These are phyloP conservation scores for Neoascia interrupta DNA, from an alignment of 2,888 invertebrate species.

Conservation along the genomic window DNA sequence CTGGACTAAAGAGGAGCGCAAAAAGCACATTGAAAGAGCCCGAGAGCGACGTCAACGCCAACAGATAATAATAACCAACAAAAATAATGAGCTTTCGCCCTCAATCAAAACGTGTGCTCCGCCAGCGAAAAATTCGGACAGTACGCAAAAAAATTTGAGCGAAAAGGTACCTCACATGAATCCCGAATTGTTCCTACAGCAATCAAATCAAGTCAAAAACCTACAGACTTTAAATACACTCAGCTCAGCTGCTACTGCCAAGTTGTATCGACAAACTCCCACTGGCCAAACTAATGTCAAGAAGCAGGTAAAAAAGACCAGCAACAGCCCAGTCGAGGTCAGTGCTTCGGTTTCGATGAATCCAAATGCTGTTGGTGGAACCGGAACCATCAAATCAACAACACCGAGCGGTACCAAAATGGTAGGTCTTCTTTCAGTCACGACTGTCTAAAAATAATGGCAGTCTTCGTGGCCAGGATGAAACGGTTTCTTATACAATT, in stretches of 20 bases:
- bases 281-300: slow-evolving; percentile 29
- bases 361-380: slow-evolving; percentile 67
- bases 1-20: slow-evolving; percentile 88
- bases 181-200: neutral
- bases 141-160: neutral
- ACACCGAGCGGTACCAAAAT: slow-evolving; percentile 79
- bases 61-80: slow-evolving; percentile 68
- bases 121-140: slow-evolving; percentile 4
- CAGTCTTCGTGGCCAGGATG: slow-evolving; percentile 12
- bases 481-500: slow-evolving; percentile 43
- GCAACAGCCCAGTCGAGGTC: slow-evolving; percentile 69
- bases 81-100: slow-evolving; percentile 48
- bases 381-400: slow-evolving; percentile 71
- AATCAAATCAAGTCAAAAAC: slow-evolving; percentile 16
- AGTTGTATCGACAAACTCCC: slow-evolving; percentile 34
- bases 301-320: slow-evolving; percentile 61
- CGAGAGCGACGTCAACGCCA: slow-evolving; percentile 82
- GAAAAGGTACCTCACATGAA: slow-evolving; percentile 25
- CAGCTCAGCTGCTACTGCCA: slow-evolving; percentile 79
- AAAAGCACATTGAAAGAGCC: slow-evolving; percentile 86
- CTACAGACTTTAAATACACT: neutral
- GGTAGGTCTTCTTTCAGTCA: slow-evolving; percentile 82
- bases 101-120: neutral
- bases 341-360: slow-evolving; percentile 71
- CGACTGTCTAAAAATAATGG: slow-evolving; percentile 79